Conservation (phyloP, 2,797 vertebrate genomes). For the Eleutherodactylus coqui region DNA sequence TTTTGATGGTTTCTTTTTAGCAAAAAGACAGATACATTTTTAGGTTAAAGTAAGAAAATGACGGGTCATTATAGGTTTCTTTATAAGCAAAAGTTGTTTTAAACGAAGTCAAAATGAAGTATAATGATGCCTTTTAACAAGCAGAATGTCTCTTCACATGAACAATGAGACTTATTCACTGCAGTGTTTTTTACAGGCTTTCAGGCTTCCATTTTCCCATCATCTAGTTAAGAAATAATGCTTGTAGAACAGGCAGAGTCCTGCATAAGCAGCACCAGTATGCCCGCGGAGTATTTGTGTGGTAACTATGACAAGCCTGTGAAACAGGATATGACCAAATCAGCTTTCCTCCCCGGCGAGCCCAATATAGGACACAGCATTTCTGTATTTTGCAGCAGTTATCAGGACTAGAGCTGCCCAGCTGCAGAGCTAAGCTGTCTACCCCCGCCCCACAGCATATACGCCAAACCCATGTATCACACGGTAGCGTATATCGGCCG, state of each 20-base stretch:
- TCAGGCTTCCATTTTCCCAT: conserved; percentile 22
- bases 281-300: conserved; percentile 42
- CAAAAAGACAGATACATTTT: no score
- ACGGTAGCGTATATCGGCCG: no score
- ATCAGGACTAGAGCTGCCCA: neutral
- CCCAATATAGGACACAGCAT: conserved; percentile 17
- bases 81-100: neutral
- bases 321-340: conserved; percentile 55
- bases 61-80: neutral
- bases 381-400: conserved; percentile 1
- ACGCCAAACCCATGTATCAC: no score
- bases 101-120: neutral
- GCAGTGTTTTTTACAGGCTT: neutral
- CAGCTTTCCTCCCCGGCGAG: conserved; percentile 25
- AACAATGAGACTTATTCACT: conserved; percentile 30
- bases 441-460: no score
- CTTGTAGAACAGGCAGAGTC: conserved; percentile 10
- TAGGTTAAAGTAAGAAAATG: neutral
- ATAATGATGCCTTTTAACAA: conserved; percentile 4
- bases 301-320: conserved; percentile 50
- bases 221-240: conserved; percentile 22
- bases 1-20: no score
- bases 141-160: neutral
- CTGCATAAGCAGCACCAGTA: conserved; percentile 3
- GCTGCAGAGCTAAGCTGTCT: no score